Evolutionary conservation across 1,140 invertebrate genomes (phyloP), one percentile per base, ranked within the genome.

Genomic region (Drosophila yakuba): DNA sequence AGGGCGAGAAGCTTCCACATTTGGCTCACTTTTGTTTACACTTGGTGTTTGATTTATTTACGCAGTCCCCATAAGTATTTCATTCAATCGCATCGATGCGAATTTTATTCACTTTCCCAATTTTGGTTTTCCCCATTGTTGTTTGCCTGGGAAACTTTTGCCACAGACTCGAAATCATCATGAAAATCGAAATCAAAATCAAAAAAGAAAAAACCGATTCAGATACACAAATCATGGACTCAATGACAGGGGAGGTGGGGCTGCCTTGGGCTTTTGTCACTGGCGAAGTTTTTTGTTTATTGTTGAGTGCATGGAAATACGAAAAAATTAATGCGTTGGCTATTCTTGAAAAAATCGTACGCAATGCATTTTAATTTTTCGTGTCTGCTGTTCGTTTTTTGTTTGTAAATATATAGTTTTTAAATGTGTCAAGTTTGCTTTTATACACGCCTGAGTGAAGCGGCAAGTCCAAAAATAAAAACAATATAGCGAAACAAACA

Each of bases 351-450:
- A 81, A 85, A 80, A 63, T 79, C 71, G 64, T 88, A 86, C 79
- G 82, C 82, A 86, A 64, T 88, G 82, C 82, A 88, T 72, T 86
- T 83, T 76, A 48, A 57, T 63, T 82, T 76, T 71, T 60, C 32
- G 36, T 12, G 43, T 23, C 50, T 69, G 20, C 52, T 36, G 20
- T 63, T 74, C 71, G 32, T 74, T 55, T 74, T 74, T 62, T 75
- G 63, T 69, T 39, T 58, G 73, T 74, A 47, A 54, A 74, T 51
- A 76, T 51, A 66, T 61, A 64, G 72, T 66, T 84, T 82, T 88
- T 86, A 88, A 86, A 83, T 88, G 63, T 86, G 82, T 86, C 82
- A 86, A 86, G 82, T 88, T 86, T 86, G 83, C 78, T 86, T 72
- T 82, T 86, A 82, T 76, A 66, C 47, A 58, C 44, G 23, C 44